Evolutionary conservation across 2,888 invertebrate genomes (phyloP).

Genomic region (Polyommatus icarus): DNA sequence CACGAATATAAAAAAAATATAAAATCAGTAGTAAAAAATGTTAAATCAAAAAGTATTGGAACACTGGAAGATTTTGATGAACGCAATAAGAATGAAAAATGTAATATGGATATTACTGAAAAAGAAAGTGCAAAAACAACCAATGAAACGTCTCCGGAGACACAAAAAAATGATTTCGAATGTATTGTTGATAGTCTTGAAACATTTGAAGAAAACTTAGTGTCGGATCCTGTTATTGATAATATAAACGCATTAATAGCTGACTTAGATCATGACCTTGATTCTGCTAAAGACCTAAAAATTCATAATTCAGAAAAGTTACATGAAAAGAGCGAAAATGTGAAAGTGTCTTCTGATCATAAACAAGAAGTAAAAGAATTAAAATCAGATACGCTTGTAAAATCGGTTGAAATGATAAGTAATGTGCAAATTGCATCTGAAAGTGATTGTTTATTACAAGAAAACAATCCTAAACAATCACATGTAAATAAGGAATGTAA

Average conservation of each 20-base stretch:
- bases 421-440: background rate
- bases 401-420: background rate
- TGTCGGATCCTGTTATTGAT: slow-evolving; percentile 58
- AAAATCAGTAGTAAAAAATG: background rate
- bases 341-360: background rate
- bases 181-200: slow-evolving; percentile 62
- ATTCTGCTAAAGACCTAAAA: slow-evolving; percentile 51
- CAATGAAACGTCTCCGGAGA: background rate
- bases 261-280: slow-evolving; percentile 60
- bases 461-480: background rate
- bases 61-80: background rate
- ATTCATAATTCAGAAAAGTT: background rate
- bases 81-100: background rate
- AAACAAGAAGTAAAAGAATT: slow-evolving; percentile 9
- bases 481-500: background rate
- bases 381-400: background rate
- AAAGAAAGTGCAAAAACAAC: background rate
- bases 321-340: background rate
- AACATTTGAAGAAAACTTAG: slow-evolving; percentile 63
- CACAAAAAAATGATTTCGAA: slow-evolving; percentile 43
- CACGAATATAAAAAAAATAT: background rate
- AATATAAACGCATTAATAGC: slow-evolving; percentile 68
- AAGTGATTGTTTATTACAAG: background rate
- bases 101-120: background rate
- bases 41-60: background rate